Evolutionary conservation across 2,113 vertebrate species (phyloP), one percentile per base, ranked within the genome.

Genomic region (Thomomys bottae): DNA sequence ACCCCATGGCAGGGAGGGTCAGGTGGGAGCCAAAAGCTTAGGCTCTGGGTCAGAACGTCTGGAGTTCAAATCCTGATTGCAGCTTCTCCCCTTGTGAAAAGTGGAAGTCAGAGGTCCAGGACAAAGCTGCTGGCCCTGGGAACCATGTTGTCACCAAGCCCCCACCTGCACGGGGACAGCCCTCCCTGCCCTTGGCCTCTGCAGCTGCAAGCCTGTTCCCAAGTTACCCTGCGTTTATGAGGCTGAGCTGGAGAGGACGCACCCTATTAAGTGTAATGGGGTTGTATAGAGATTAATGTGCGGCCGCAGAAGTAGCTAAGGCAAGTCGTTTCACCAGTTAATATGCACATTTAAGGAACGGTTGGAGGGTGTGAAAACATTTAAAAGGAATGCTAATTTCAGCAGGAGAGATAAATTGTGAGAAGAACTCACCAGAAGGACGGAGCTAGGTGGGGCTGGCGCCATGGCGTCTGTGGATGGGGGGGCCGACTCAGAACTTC

Each of bases 301-400:
- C 61, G 79, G 63, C 88, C 15, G 2, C 0, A 34, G 85, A 85
- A 85, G 90, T 71, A 87, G 72, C 54, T 20, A 63, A 70, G 88
- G 59, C 70, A 34, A 92, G 66, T 84, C 89, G 1, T 81, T 94
- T 94, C 42, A 73, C 87, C 1, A 1, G 80, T 89, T 95, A 96
- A 97, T 90, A 82, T 28, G 93, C 95, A 92, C 93, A 90, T 94
- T 97, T 96, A 96, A 73, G 93, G 93, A 83, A 94, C 9, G 54
- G 82, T 83, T 85, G 94, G 86, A 80, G 77, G 80, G 81, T 38
- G 75, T 73, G 92, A 73, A 96, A 91, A 94, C 90, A 21, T 90
- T 96, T 88, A 45, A 95, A 96, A 87, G 45, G 61, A 84, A 96
- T 91, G 90, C 83, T 92, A 83, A 93, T 97, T 94, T 96, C 76